phyloP scores from a whole-genome alignment of 2,797 vertebrate species.

The Aulostomus chinensis region DNA sequence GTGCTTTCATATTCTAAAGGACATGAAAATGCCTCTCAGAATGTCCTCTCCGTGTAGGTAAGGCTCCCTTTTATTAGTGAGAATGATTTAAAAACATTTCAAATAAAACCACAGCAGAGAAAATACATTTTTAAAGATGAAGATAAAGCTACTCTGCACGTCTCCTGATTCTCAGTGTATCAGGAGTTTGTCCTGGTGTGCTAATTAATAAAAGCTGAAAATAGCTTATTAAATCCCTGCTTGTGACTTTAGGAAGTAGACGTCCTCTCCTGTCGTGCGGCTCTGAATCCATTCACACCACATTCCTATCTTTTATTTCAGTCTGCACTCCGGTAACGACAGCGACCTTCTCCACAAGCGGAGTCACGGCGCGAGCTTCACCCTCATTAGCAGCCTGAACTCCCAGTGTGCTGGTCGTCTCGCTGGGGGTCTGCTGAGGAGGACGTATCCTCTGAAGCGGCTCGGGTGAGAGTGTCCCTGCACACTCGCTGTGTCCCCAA shows the following conservation, averaged over 20 bases:
- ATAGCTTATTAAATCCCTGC: not conserved
- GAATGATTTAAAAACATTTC: slow-evolving; percentile 19
- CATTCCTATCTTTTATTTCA: slow-evolving; percentile 13
- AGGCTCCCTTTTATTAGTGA: slow-evolving; percentile 10
- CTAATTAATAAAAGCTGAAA: slow-evolving; percentile 7
- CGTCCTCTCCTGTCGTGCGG: no score
- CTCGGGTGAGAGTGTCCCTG: no score
- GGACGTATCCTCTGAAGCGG: no score
- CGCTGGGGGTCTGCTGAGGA: no score
- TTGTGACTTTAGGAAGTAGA: not conserved
- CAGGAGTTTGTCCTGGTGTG: not conserved
- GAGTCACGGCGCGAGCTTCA: slow-evolving; percentile 5
- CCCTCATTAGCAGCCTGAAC: no score
- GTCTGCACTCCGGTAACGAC: slow-evolving; percentile 12
- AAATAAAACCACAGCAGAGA: no score
- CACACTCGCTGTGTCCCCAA: slow-evolving; percentile 13
- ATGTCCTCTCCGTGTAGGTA: not conserved
- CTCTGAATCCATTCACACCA: slow-evolving; percentile 3
- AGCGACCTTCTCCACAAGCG: slow-evolving; percentile 22
- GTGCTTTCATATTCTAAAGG: slow-evolving; percentile 9
- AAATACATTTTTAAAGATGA: no score
- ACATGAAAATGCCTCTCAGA: slow-evolving; percentile 8
- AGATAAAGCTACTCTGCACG: no score
- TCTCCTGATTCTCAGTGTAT: no score
- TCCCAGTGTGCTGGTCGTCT: no score